These are phyloP conservation scores for Acanthosepion esculentum DNA, from an alignment of 2,888 invertebrate genomes.

Conservation along the genomic window DNA sequence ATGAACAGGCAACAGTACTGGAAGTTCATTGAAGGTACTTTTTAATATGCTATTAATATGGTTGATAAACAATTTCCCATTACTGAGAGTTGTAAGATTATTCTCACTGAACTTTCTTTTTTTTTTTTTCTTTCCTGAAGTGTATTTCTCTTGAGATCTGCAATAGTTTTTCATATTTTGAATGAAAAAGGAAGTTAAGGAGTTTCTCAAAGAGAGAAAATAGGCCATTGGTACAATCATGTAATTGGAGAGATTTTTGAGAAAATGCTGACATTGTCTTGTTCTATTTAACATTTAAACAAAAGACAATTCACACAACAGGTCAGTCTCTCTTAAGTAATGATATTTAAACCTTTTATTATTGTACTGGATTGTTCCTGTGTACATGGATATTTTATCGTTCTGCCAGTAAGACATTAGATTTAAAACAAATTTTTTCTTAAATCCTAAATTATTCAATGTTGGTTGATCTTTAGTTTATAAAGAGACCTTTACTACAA, in stretches of 20 bases:
- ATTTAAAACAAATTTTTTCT: not conserved
- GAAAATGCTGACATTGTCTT: slow-evolving; percentile 33
- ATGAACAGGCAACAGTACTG: not conserved
- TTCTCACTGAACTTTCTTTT: not conserved
- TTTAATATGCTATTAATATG: not conserved
- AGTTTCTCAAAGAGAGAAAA: not conserved
- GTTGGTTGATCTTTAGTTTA: not conserved
- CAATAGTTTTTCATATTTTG: slow-evolving; percentile 7
- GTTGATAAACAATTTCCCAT: not conserved
- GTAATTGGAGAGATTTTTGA: not conserved
- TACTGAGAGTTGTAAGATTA: not conserved
- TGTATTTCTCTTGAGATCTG: not conserved
- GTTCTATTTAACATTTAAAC: slow-evolving; percentile 9
- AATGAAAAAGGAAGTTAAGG: not conserved
- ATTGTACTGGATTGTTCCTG: not conserved
- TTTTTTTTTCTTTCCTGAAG: not conserved
- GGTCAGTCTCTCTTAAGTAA: not conserved
- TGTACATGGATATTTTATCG: not conserved
- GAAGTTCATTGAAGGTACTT: not conserved
- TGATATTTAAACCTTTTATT: not conserved
- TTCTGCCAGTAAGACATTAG: not conserved
- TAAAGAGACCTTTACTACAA: not conserved
- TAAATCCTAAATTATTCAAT: not conserved
- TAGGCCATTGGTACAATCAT: slow-evolving; percentile 20
- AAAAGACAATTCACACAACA: not conserved